Evolutionary conservation across 2,113 vertebrate genomes (phyloP).

Genomic region (Willisornis vidua): DNA sequence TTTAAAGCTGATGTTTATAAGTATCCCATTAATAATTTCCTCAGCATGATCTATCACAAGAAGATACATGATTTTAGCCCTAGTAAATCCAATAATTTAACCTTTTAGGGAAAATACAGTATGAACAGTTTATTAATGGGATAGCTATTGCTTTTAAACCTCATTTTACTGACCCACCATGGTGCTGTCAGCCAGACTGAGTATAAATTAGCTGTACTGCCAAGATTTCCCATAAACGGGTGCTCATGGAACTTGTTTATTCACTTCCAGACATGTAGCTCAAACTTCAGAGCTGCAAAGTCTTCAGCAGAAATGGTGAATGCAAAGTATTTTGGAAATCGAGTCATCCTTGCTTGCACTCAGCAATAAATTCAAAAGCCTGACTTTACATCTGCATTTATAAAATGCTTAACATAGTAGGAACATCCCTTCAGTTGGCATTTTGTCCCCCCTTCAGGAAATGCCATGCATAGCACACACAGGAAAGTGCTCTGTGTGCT

Average conservation of each 20-base stretch:
- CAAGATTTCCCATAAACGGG: neutral
- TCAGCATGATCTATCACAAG: neutral
- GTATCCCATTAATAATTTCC: neutral
- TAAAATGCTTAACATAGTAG: neutral
- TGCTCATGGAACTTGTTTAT: neutral
- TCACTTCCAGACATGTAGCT: neutral
- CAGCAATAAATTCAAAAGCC: neutral
- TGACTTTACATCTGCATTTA: neutral
- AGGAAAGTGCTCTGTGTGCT: neutral
- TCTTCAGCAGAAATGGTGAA: neutral
- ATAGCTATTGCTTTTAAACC: neutral
- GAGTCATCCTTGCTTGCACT: neutral
- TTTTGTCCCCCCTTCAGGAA: slow-evolving; percentile 22
- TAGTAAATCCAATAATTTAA: neutral
- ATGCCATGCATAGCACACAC: neutral
- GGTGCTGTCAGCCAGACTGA: neutral
- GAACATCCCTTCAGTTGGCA: neutral
- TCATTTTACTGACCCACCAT: neutral
- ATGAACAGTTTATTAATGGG: neutral
- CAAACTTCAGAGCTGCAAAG: slow-evolving; percentile 2
- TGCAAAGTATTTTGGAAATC: neutral
- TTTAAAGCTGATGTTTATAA: neutral
- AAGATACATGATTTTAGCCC: neutral
- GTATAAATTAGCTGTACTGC: neutral
- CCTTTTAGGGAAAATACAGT: neutral